These are phyloP conservation scores for Dryococelus australis DNA, from an alignment of 2,888 invertebrate genomes.

Conservation along the genomic window DNA sequence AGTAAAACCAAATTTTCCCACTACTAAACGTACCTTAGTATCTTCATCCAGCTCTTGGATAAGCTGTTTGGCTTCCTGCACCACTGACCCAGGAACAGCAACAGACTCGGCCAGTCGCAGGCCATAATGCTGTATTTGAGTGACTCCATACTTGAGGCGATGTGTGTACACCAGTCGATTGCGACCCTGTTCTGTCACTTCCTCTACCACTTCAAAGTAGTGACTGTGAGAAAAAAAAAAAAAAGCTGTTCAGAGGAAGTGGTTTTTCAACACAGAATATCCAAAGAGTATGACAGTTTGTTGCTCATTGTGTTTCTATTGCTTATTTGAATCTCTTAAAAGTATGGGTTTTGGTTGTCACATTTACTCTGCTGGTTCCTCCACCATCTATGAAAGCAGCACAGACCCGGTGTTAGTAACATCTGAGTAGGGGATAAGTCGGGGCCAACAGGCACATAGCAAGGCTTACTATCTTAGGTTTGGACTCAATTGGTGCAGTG, in stretches of 20 bases:
- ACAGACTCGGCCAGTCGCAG: slow-evolving; percentile 69
- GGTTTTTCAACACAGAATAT: not conserved
- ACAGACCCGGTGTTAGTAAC: too few relatives aligned
- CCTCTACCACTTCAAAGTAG: slow-evolving; percentile 59
- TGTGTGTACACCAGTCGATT: slow-evolving; percentile 67
- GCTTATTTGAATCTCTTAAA: too few relatives aligned
- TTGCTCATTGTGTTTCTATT: too few relatives aligned
- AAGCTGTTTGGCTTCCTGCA: slow-evolving; percentile 63
- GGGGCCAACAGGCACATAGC: too few relatives aligned
- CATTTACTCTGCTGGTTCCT: too few relatives aligned
- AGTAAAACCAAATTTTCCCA: too few relatives aligned
- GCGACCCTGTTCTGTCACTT: slow-evolving; percentile 56
- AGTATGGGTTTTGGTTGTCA: too few relatives aligned
- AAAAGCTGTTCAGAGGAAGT: not conserved
- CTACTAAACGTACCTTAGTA: not conserved
- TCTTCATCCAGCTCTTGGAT: slow-evolving; percentile 11
- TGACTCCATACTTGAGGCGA: slow-evolving; percentile 67
- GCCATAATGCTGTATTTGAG: slow-evolving; percentile 70
- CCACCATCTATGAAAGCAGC: too few relatives aligned
- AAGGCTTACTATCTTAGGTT: too few relatives aligned
- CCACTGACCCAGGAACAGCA: slow-evolving; percentile 66
- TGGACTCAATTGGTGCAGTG: too few relatives aligned
- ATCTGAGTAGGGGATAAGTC: too few relatives aligned
- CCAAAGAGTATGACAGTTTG: too few relatives aligned
- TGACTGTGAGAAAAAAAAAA: slow-evolving; percentile 50